Evolutionary conservation across 2,888 invertebrate species (phyloP), one percentile per base, ranked within the genome.

Genomic region (Aspidiotus rigidus): DNA sequence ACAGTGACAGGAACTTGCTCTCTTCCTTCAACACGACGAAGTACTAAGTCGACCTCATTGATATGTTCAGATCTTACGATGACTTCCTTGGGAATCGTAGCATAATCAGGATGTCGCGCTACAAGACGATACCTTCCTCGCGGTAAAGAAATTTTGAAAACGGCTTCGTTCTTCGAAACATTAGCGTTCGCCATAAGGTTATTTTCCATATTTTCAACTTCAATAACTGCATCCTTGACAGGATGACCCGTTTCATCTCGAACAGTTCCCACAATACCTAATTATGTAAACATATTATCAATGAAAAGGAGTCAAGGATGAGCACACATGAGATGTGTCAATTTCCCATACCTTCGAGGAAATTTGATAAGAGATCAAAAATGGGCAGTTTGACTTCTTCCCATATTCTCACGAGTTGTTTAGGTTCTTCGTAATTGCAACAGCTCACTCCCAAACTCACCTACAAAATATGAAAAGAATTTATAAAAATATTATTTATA

Each of bases 261-360:
- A 0, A 97, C 82, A 74, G 83, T 84, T 0, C 92, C 93, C 64
- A 81, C 80, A 2, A 90, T 80, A 61, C 93, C 89, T 84, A 28
- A 5, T 28, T 5, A 28, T 28, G 75, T 60, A 74, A 57, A 41
- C 9, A 13, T 40, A n/a, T 15, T 13, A 49, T 49, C 49, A 11
- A n/a, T 49, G 3, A 49, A 11, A 49, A 13, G 49, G 49, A 6
- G n/a, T 49, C 2, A 11, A 49, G n/a, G n/a, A 49, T 49, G 49
- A 13, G 40, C 6, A 62, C 61, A 69, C 16, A 49, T 7, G n/a
- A 53, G 13, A 13, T n/a, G 13, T 28, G 28, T 28, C 28, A 28
- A 28, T 28, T 28, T 28, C 5, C 28, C 40, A 71, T 41, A 74
- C 74, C 74, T 73, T 74, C 74, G 49, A 71, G 71, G 28, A 71